phyloP scores from a whole-genome alignment of 1,140 invertebrate genomes.

The Bombus waltoni region DNA sequence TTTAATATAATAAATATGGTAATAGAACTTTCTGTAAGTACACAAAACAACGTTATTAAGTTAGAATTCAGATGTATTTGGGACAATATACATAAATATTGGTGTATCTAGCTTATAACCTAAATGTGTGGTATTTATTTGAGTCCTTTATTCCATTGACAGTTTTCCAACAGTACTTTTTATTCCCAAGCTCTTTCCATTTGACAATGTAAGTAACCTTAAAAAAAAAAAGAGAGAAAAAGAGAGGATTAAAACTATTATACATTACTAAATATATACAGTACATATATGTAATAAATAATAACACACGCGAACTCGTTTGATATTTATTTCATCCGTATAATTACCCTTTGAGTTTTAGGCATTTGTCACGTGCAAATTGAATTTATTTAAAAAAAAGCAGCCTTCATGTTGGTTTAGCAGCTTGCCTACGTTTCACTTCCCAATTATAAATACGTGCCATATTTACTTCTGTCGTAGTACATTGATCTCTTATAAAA shows the following conservation, averaged over 20 bases:
- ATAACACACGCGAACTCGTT: neutral
- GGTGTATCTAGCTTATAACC: conserved; percentile 38
- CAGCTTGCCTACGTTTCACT: conserved; percentile 92
- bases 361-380: conserved; percentile 38
- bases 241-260: neutral
- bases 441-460: conserved; percentile 98
- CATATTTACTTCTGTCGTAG: conserved; percentile 99
- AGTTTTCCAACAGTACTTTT: conserved; percentile 22
- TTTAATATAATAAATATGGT: conserved; percentile 8
- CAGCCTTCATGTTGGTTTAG: conserved; percentile 74
- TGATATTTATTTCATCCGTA: neutral
- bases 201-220: conserved; percentile 41
- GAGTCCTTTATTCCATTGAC: conserved; percentile 38
- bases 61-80: conserved; percentile 52
- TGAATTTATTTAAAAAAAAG: conserved; percentile 29
- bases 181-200: conserved; percentile 21
- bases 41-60: conserved; percentile 19
- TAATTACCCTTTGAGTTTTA: conserved; percentile 53
- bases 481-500: conserved; percentile 96
- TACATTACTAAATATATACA: neutral
- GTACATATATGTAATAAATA: neutral
- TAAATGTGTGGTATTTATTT: conserved; percentile 34
- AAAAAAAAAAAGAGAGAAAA: neutral
- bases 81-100: conserved; percentile 56
- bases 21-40: conserved; percentile 23